A percentile compares a stretch with the other conserved stretches of the same genome.
phyloP scores from a whole-genome alignment of 2,797 vertebrate genomes.

The Champsocephalus gunnari region DNA sequence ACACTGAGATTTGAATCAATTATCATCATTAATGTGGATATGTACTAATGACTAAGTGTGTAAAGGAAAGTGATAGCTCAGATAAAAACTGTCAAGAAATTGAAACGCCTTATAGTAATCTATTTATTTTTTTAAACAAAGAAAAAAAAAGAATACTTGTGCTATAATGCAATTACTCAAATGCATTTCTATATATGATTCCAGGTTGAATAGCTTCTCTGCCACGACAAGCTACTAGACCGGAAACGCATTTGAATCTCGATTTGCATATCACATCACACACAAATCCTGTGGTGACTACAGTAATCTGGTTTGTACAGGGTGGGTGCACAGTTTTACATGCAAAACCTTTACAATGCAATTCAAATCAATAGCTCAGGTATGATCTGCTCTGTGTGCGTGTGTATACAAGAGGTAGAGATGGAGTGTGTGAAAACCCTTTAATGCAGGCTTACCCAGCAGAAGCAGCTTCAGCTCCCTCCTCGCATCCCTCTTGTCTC shows the following conservation, averaged over 20 bases:
- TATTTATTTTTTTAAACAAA: too few relatives aligned
- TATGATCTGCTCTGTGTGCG: not conserved
- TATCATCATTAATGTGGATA: too few relatives aligned
- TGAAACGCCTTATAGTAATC: too few relatives aligned
- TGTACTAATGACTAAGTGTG: too few relatives aligned
- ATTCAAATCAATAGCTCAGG: slow-evolving; percentile 15
- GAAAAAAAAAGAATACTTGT: too few relatives aligned
- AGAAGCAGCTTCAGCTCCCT: slow-evolving; percentile 96
- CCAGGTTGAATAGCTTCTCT: not conserved
- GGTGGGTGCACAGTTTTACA: slow-evolving; percentile 55
- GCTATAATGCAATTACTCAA: too few relatives aligned
- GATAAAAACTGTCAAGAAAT: too few relatives aligned
- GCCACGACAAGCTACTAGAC: not conserved
- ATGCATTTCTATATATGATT: not conserved
- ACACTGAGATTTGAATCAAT: too few relatives aligned
- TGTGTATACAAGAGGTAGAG: not conserved
- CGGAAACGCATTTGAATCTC: slow-evolving; percentile 14
- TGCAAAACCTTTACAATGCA: slow-evolving; percentile 33
- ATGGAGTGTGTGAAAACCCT: not conserved
- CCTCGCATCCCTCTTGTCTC: slow-evolving; percentile 95
- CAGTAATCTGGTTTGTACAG: not conserved
- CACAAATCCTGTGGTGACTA: slow-evolving; percentile 58
- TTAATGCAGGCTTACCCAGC: slow-evolving; percentile 85
- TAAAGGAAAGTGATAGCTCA: too few relatives aligned
- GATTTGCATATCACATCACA: slow-evolving; percentile 61